These are phyloP conservation scores for Psix sp. DNA, from an alignment of 1,140 invertebrate species.

Conservation along the genomic window DNA sequence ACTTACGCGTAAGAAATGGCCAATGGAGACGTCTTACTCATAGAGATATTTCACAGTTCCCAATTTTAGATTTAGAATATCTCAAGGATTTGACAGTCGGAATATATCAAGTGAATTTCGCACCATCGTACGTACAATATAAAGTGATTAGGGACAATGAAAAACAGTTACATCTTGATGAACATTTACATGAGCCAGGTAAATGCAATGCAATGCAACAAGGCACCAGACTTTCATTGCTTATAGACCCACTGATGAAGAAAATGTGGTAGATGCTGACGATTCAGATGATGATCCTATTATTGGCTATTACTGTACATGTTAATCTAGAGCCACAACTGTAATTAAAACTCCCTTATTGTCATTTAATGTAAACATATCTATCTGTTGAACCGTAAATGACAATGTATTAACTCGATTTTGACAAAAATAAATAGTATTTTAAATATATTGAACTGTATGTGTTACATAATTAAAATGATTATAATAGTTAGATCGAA, in stretches of 20 bases:
- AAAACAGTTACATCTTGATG: constrained; percentile 24
- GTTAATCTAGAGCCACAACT: constrained; percentile 11
- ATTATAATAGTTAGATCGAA: too few relatives aligned
- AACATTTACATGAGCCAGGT: constrained; percentile 7
- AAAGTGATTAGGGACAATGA: constrained; percentile 25
- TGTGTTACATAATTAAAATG: too few relatives aligned
- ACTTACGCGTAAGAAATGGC: constrained; percentile 23
- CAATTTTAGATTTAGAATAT: constrained; percentile 22
- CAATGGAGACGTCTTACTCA: constrained; percentile 22
- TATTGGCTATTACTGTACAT: constrained; percentile 19
- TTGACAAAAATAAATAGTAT: too few relatives aligned
- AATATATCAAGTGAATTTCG: constrained; percentile 34
- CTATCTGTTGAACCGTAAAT: too few relatives aligned
- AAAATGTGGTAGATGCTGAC: background rate
- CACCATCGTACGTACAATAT: constrained; percentile 18
- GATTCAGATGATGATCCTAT: constrained; percentile 9
- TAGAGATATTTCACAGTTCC: constrained; percentile 26
- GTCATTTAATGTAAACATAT: too few relatives aligned
- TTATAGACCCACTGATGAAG: constrained; percentile 2
- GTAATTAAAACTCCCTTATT: too few relatives aligned
- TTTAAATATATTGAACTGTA: too few relatives aligned
- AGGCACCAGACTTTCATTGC: constrained; percentile 14
- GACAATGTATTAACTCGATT: too few relatives aligned
- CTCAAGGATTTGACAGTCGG: constrained; percentile 33
- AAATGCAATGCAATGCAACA: constrained; percentile 20